A percentile compares a stretch with the other conserved stretches of the same genome.
Conservation (phyloP, 2,113 vertebrate species). For the Xerus inauris region DNA sequence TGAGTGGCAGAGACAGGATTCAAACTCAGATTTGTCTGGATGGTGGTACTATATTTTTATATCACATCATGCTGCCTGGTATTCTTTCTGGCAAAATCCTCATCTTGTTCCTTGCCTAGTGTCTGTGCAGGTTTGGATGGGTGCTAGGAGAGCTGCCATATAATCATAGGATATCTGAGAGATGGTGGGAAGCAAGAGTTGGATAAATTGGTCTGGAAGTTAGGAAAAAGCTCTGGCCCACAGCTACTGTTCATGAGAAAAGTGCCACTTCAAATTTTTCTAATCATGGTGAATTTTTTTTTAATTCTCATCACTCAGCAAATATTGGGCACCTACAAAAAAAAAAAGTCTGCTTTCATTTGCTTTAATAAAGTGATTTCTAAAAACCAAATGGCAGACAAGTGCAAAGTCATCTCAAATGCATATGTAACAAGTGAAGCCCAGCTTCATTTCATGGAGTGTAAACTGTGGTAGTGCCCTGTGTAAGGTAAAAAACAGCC, state of each 20-base stretch:
- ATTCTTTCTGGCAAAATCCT: neutral
- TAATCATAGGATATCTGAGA: neutral
- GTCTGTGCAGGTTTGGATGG: neutral
- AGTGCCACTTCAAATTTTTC: neutral
- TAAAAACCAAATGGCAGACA: neutral
- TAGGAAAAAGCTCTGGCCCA: neutral
- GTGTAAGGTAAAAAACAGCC: too few relatives aligned
- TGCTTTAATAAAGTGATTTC: neutral
- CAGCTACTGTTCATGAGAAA: neutral
- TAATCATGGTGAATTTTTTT: neutral
- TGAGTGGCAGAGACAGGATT: neutral
- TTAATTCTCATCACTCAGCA: neutral
- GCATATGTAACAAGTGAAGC: neutral
- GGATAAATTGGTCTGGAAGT: neutral
- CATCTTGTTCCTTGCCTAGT: neutral
- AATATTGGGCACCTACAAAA: neutral
- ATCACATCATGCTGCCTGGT: neutral
- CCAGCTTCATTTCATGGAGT: rapidly evolving
- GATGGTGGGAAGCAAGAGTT: neutral
- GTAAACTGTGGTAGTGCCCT: rapidly evolving
- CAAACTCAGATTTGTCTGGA: neutral
- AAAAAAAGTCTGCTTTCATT: neutral
- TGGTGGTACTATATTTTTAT: too few relatives aligned
- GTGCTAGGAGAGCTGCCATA: neutral
- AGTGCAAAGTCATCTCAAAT: neutral